phyloP scores from a whole-genome alignment of 2,797 vertebrate genomes.

The Philypnodon macrostomus region DNA sequence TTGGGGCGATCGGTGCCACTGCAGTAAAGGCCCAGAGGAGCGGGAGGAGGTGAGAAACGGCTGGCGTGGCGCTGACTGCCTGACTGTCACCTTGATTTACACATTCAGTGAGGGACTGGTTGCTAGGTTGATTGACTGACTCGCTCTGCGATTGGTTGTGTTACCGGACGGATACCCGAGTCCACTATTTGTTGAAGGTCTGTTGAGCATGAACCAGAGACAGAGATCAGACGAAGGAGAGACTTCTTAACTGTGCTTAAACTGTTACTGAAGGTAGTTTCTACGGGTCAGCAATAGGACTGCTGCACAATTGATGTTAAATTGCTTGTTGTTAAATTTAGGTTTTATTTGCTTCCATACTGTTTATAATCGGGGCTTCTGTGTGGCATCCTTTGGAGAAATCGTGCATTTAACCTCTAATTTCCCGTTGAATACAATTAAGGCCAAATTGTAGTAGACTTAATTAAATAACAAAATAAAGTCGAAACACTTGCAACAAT shows the following conservation, averaged over 20 bases:
- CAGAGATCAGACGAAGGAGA: constrained; percentile 6
- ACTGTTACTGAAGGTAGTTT: constrained; percentile 27
- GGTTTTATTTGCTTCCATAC: constrained; percentile 59
- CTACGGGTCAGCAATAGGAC: constrained; percentile 40
- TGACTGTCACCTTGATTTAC: not conserved
- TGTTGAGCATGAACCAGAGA: constrained; percentile 17
- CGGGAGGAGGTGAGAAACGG: constrained; percentile 40
- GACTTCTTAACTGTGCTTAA: constrained; percentile 45
- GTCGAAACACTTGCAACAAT: constrained; percentile 31
- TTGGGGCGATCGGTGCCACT: constrained; percentile 40
- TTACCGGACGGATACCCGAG: constrained; percentile 51
- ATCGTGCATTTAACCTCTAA: constrained; percentile 30
- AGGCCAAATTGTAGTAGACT: constrained; percentile 31
- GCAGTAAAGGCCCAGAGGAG: constrained; percentile 34
- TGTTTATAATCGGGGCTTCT: constrained; percentile 48
- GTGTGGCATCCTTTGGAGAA: constrained; percentile 27
- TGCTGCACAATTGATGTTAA: constrained; percentile 50
- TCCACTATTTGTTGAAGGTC: constrained; percentile 45
- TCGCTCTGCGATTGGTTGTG: constrained; percentile 55
- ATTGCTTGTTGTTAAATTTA: constrained; percentile 55
- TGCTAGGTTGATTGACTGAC: constrained; percentile 63
- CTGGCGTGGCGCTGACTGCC: constrained; percentile 27
- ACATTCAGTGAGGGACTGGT: constrained; percentile 38
- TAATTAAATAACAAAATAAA: constrained; percentile 25
- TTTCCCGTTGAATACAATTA: constrained; percentile 32